phyloP scores from a whole-genome alignment of 2,113 vertebrate species.

The Illadopsis cleaveri region DNA sequence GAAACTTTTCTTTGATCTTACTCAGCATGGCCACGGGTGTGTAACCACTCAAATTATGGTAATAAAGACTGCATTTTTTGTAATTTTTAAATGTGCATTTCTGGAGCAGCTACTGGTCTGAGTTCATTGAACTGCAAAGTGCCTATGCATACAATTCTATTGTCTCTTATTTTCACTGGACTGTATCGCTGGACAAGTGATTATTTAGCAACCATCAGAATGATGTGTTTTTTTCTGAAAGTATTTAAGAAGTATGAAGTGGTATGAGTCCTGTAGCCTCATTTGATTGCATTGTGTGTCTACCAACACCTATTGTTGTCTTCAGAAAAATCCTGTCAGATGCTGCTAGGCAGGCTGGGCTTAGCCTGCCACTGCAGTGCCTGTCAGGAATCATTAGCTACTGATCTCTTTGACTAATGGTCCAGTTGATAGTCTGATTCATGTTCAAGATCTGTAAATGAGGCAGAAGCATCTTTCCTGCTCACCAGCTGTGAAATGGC shows the following conservation, averaged over 20 bases:
- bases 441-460: slow-evolving; percentile 81
- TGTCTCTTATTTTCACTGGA: not conserved
- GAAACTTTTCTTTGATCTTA: not conserved
- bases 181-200: not conserved
- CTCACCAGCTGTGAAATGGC: slow-evolving; percentile 79
- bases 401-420: slow-evolving; percentile 88
- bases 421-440: slow-evolving; percentile 86
- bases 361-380: slow-evolving; percentile 75
- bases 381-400: slow-evolving; percentile 90
- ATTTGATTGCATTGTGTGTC: slow-evolving; percentile 50
- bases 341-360: slow-evolving; percentile 72
- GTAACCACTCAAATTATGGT: not conserved
- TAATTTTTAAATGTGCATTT: not conserved
- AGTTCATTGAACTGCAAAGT: not conserved
- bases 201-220: not conserved
- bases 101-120: not conserved
- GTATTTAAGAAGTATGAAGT: not conserved
- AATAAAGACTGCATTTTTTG: not conserved
- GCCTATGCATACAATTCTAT: not conserved
- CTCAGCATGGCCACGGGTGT: not conserved
- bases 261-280: not conserved
- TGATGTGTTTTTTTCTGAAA: not conserved
- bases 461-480: slow-evolving; percentile 85
- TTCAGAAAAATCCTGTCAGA: slow-evolving; percentile 67
- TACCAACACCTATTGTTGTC: slow-evolving; percentile 40